A percentile compares a stretch with the other conserved stretches of the same genome.
Evolutionary conservation across 2,888 invertebrate species (phyloP).

Genomic region (Ceratothoa steindachneri): DNA sequence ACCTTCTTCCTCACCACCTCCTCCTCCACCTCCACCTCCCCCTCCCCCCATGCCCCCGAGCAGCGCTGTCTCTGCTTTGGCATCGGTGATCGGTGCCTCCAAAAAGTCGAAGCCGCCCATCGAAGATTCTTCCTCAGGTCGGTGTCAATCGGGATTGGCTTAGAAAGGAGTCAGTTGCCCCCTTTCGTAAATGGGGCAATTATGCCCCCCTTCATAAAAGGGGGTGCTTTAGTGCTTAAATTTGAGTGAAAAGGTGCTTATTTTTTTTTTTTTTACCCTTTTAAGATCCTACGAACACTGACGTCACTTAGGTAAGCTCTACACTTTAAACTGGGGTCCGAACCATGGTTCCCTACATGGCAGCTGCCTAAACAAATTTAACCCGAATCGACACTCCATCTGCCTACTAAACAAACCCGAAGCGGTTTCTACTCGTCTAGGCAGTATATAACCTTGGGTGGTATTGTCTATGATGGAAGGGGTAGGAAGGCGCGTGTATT

Average conservation of each 20-base stretch:
- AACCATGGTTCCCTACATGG: too few relatives aligned
- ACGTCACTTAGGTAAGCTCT: too few relatives aligned
- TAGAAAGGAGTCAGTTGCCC: too few relatives aligned
- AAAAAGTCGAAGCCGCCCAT: slow-evolving; percentile 52
- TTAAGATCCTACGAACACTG: background rate
- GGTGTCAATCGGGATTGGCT: background rate
- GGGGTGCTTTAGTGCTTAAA: background rate
- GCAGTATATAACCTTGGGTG: too few relatives aligned
- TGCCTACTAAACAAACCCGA: background rate
- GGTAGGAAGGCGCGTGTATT: too few relatives aligned
- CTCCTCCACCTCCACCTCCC: slow-evolving; percentile 26
- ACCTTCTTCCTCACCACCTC: slow-evolving; percentile 49
- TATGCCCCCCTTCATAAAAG: background rate
- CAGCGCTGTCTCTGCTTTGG: slow-evolving; percentile 49
- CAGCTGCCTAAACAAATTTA: too few relatives aligned
- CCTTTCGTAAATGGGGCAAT: too few relatives aligned
- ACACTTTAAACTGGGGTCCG: too few relatives aligned
- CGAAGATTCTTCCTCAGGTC: background rate
- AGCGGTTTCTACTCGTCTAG: background rate
- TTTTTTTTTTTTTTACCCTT: background rate
- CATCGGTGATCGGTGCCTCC: slow-evolving; percentile 59
- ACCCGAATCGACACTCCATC: too few relatives aligned
- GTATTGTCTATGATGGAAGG: too few relatives aligned
- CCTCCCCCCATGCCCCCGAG: slow-evolving; percentile 17
- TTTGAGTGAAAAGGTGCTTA: background rate